Percentiles rank a stretch among this genome's conserved stretches.
Conservation (phyloP, 1,140 invertebrate species). For the Ceratosolen fusciceps region DNA sequence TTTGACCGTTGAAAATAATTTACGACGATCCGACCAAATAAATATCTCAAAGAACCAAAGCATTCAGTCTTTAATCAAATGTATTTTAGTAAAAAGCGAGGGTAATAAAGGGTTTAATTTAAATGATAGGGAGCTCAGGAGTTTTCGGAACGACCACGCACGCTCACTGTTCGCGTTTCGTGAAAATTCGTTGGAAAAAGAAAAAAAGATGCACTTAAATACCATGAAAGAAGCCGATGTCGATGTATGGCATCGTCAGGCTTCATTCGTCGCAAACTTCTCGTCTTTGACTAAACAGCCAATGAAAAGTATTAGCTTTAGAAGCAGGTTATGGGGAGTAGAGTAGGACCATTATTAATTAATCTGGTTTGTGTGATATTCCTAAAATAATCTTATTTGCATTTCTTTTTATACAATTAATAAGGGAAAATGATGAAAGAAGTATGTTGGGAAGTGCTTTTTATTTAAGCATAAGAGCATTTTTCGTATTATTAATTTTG, state of each 20-base stretch:
- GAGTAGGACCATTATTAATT: too few species aligned
- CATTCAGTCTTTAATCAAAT: not conserved
- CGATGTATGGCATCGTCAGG: too few species aligned
- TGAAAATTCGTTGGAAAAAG: not conserved
- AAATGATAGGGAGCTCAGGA: not conserved
- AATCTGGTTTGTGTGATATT: too few species aligned
- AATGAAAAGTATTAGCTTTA: not conserved
- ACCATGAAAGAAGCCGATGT: not conserved
- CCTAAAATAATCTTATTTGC: too few species aligned
- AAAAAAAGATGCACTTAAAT: too few species aligned
- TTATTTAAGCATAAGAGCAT: too few species aligned
- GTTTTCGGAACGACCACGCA: not conserved
- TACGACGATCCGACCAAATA: not conserved
- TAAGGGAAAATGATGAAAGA: too few species aligned
- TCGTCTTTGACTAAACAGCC: not conserved
- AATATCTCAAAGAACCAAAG: not conserved
- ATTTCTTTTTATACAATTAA: too few species aligned
- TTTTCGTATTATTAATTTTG: too few species aligned
- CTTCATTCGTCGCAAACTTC: not conserved
- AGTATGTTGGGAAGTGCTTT: too few species aligned
- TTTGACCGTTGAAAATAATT: not conserved
- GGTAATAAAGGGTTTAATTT: not conserved
- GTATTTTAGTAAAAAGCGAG: not conserved
- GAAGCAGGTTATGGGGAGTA: too few species aligned
- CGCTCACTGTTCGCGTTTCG: not conserved